A percentile compares a stretch with the other conserved stretches of the same genome.
Evolutionary conservation across 2,888 invertebrate genomes (phyloP).

Genomic region (Apamea monoglypha): DNA sequence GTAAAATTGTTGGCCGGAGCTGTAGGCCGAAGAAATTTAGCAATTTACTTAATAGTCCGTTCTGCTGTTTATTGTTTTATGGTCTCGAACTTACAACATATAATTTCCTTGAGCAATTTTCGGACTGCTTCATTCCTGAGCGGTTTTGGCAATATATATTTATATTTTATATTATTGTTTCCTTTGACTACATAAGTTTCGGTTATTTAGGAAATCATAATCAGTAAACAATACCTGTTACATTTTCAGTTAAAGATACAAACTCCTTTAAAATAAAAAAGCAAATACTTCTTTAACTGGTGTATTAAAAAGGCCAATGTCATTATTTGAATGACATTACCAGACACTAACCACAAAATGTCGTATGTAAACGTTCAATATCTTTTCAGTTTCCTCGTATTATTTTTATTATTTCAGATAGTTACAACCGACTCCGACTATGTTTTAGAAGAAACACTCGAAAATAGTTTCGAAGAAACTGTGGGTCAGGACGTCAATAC

Average conservation of each 20-base stretch:
- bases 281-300: background rate
- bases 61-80: slow-evolving; percentile 71
- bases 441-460: slow-evolving; percentile 68
- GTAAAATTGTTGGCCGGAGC: slow-evolving; percentile 58
- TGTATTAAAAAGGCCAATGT: background rate
- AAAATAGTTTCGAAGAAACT: slow-evolving; percentile 70
- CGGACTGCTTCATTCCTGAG: slow-evolving; percentile 63
- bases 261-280: slow-evolving; percentile 14
- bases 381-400: slow-evolving; percentile 71
- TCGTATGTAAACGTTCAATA: slow-evolving; percentile 63
- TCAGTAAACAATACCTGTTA: background rate
- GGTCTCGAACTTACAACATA: slow-evolving; percentile 68
- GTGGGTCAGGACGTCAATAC: slow-evolving; percentile 66
- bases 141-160: slow-evolving; percentile 55
- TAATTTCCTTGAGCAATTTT: slow-evolving; percentile 67
- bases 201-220: slow-evolving; percentile 1
- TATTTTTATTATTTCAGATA: slow-evolving; percentile 70
- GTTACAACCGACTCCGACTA: slow-evolving; percentile 67
- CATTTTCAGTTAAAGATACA: slow-evolving; percentile 8
- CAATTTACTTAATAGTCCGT: slow-evolving; percentile 71
- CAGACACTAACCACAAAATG: slow-evolving; percentile 59
- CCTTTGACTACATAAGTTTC: slow-evolving; percentile 25
- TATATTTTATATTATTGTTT: slow-evolving; percentile 67
- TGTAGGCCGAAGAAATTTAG: slow-evolving; percentile 68
- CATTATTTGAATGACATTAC: slow-evolving; percentile 18